Base-by-base conservation (phyloP, 1,140 invertebrate species). In the Scaptodrosophila lebanonensis region DNA sequence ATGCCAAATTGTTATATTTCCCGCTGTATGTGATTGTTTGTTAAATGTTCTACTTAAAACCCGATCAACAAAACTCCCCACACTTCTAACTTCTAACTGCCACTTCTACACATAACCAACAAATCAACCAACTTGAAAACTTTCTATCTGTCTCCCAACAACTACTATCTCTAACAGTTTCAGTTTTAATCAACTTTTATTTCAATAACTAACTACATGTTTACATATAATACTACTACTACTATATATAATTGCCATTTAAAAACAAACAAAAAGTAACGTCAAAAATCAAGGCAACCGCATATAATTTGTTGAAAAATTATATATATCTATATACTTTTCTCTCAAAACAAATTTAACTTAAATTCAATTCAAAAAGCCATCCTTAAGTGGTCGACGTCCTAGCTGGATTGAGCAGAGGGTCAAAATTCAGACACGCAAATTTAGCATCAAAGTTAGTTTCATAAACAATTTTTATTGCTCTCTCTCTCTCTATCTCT, bases 381-480 rank as follows among this genome's bases (percentile, higher is more conserved):
- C 84, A 86, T 86, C 84, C 60, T 84, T 86, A 72, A 85, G 84
- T 86, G 84, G 84, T 86, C 84, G 84, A 86, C 84, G 84, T 86
- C 76, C 79, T 75, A 86, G 84, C 83, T 86, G 84, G 84, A 86
- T 86, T 86, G 84, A 86, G 67, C 84, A 86, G 82, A 86, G 84
- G 84, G 84, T 86, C 84, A 86, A 86, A 86, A 85, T 86, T 84
- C 84, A 86, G 75, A 86, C 84, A 82, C 77, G 84, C 83, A 86
- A 86, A 86, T 86, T 86, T 86, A 86, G 84, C 84, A 86, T 86
- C 84, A 86, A 86, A 86, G 84, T 86, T 86, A 86, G 84, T 86
- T 84, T 86, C 83, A 85, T 83, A 65, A 79, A 70, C 65, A 75
- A 76, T 75, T 79, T 79, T 79, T 79, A 79, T 79, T 64, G 72